Percentiles rank a stretch among this genome's conserved stretches.
Conservation (phyloP, 1,140 invertebrate species). For the Diprion similis region DNA sequence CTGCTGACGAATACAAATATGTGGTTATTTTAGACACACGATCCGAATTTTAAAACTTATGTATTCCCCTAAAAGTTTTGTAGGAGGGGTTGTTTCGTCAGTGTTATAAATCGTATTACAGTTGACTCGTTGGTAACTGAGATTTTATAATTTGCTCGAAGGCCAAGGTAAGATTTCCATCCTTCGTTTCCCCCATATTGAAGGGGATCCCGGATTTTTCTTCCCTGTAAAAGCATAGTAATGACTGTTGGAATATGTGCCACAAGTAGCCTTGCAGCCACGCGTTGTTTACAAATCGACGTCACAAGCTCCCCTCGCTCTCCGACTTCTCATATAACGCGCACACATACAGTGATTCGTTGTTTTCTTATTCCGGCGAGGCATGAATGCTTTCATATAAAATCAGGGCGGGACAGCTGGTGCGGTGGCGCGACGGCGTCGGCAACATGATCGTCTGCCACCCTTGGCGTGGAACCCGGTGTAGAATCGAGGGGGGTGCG, state of each 20-base stretch:
- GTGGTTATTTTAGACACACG: too few species aligned
- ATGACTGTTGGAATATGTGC: not conserved
- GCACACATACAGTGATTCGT: not conserved
- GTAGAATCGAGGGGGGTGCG: not conserved
- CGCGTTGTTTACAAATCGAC: not conserved
- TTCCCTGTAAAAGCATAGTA: too few species aligned
- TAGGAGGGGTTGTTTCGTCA: too few species aligned
- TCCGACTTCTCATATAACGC: not conserved
- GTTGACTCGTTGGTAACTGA: too few species aligned
- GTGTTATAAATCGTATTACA: too few species aligned
- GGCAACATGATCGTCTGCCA: constrained; percentile 1
- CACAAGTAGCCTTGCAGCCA: not conserved
- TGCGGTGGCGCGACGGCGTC: not conserved
- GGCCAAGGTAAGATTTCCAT: too few species aligned
- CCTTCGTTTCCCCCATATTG: too few species aligned
- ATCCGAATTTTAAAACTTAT: too few species aligned
- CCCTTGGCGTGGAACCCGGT: not conserved
- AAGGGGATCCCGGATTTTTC: too few species aligned
- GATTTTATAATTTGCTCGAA: too few species aligned
- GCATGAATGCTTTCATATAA: constrained; percentile 3
- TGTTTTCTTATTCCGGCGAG: constrained; percentile 1
- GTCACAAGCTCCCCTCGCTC: not conserved
- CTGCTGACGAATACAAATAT: too few species aligned
- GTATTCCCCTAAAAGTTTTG: too few species aligned
- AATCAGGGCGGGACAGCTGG: constrained; percentile 1